Base-by-base conservation (phyloP, 1,140 invertebrate species). In the Chironomus striatipennis region DNA sequence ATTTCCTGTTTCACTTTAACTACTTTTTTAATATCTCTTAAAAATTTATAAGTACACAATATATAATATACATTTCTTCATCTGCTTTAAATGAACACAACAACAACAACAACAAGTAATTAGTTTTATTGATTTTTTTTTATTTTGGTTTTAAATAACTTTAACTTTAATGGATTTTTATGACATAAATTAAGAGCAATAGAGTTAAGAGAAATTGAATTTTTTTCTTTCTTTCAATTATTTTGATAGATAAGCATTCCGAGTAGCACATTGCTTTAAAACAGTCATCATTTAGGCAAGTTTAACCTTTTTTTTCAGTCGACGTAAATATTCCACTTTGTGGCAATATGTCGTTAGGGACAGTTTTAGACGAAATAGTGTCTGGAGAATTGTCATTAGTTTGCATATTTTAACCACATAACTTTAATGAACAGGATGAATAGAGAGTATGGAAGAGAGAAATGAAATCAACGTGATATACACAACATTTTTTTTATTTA, bases 31-130 rank as follows among this genome's bases (percentile, higher is more conserved):
- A 5, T 34, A 34, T 34, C 24, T 34, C 24, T 34, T n/a, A 34
- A 34, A 34, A 34, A 34, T 34, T 34, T 34, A 5, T 34, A 34
- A 34, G 24, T 57, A 57, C 47, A 57, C 47, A 57, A 57, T 34
- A 34, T 34, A 34, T 57, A 57, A 57, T 57, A 34, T 34, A 34
- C 5, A 57, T 57, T 57, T 57, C 5, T 57, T 57, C n/a, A n/a
- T 57, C 12, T 57, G 47, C 15, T 57, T n/a, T 57, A 57, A 57
- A 57, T 57, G 47, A 57, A 57, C 47, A 57, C 47, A 57, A n/a
- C 47, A 57, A 57, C 47, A 57, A 57, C 47, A 57, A 57, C 47
- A 57, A 57, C 47, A 57, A 57, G 12, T 57, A 57, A n/a, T 57
- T 15, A 47, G n/a, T 57, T n/a, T n/a, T n/a, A n/a, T n/a, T n/a